A percentile compares a stretch with the other conserved stretches of the same genome.
Conservation (phyloP, 2,797 vertebrate genomes). For the Brachyalestes nurse region DNA sequence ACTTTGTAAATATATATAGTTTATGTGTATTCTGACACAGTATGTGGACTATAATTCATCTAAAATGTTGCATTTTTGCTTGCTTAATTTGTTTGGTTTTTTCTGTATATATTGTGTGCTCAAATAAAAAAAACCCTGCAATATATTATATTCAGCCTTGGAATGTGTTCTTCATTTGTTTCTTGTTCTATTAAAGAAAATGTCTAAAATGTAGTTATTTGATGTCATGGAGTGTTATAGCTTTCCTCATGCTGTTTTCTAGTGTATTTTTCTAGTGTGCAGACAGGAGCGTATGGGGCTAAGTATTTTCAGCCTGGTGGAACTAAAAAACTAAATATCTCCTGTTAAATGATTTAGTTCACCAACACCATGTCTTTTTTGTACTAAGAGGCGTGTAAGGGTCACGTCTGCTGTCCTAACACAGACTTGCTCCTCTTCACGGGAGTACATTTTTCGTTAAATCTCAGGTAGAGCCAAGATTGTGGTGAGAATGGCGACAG, state of each 20-base stretch:
- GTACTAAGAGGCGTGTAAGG: constrained; percentile 61
- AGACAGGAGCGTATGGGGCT: background rate
- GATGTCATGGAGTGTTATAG: background rate
- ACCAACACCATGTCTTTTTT: constrained; percentile 45
- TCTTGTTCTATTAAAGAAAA: background rate
- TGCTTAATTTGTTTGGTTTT: constrained; percentile 18
- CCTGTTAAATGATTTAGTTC: background rate
- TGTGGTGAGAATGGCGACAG: constrained; percentile 65
- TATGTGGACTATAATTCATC: background rate
- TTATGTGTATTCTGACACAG: background rate
- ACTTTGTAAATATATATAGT: background rate
- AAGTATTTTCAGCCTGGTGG: background rate
- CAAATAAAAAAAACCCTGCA: constrained; percentile 41
- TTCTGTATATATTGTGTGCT: background rate
- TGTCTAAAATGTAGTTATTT: background rate
- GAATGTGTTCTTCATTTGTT: constrained; percentile 30
- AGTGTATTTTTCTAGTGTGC: background rate
- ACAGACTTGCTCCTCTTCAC: constrained; percentile 28
- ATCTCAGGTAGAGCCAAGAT: constrained; percentile 51
- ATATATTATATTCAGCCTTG: constrained; percentile 21
- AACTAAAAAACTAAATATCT: constrained; percentile 17
- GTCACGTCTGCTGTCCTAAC: constrained; percentile 45
- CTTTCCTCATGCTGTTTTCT: background rate
- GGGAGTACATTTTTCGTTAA: constrained; percentile 64
- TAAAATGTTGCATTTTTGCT: background rate